These are phyloP conservation scores for Phrynocephalus guinanensis DNA, from an alignment of 2,797 vertebrate species.

Conservation along the genomic window DNA sequence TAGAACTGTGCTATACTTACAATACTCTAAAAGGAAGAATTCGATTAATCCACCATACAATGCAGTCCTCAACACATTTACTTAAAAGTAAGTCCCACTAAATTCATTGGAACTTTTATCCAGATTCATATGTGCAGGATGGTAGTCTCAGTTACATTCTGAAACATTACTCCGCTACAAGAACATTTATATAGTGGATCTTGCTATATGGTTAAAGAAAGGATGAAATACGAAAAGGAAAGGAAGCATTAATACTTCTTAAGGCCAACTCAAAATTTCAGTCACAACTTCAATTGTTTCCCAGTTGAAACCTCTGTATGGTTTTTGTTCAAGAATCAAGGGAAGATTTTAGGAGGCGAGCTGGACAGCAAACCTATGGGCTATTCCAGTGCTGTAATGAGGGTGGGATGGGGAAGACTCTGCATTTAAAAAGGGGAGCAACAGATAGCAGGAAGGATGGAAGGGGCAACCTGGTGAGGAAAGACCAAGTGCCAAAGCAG, in stretches of 20 bases:
- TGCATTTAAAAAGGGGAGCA: background rate
- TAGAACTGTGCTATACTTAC: background rate
- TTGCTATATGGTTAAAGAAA: too few relatives aligned
- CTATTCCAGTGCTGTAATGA: background rate
- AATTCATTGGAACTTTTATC: background rate
- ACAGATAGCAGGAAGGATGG: background rate
- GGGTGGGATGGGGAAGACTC: background rate
- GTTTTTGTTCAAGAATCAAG: background rate
- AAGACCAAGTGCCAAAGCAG: background rate
- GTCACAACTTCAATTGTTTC: too few relatives aligned
- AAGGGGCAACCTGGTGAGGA: background rate
- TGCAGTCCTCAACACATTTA: background rate
- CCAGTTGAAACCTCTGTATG: background rate
- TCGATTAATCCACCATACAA: too few relatives aligned
- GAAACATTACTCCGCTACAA: background rate
- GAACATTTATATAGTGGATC: background rate
- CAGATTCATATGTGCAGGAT: background rate
- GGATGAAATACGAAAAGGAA: background rate
- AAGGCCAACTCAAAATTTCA: background rate
- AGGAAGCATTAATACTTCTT: background rate
- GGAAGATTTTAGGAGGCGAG: too few relatives aligned
- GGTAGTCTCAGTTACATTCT: background rate
- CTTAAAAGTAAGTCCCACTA: background rate
- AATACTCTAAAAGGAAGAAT: background rate
- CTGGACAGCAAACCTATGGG: background rate